Evolutionary conservation across 1,140 invertebrate genomes (phyloP).

Genomic region (Drosophila nannoptera): DNA sequence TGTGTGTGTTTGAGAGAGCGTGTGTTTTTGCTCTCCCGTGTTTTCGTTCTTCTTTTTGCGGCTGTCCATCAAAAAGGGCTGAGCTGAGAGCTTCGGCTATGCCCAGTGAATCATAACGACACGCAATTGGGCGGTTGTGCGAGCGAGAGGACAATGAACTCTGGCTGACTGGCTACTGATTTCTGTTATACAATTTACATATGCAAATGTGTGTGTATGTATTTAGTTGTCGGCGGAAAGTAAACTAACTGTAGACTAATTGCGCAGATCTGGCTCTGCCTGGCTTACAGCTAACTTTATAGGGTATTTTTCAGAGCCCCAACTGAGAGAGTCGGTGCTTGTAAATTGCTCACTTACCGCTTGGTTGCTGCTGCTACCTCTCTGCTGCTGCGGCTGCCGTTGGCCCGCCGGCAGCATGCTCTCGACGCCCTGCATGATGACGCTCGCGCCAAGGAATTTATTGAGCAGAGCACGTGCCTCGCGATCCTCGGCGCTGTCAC

Average conservation of each 20-base stretch:
- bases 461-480: constrained; percentile 87
- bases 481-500: constrained; percentile 83
- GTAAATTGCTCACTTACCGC: constrained; percentile 52
- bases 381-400: constrained; percentile 18
- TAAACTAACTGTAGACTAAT: too few species aligned
- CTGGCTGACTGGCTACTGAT: background rate
- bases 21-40: background rate
- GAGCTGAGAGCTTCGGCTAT: background rate
- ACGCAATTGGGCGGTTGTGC: background rate
- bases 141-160: background rate
- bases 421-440: constrained; percentile 83
- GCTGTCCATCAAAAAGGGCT: constrained; percentile 12
- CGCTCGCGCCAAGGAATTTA: constrained; percentile 88
- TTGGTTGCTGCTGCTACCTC: constrained; percentile 43
- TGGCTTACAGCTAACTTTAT: background rate
- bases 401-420: constrained; percentile 63
- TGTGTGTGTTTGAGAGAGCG: too few species aligned
- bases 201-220: background rate
- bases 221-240: too few species aligned
- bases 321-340: constrained; percentile 6
- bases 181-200: too few species aligned
- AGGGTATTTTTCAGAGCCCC: constrained; percentile 10
- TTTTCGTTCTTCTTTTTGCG: constrained; percentile 3
- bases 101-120: background rate
- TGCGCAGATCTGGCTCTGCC: too few species aligned